Evolutionary conservation across 1,140 invertebrate species (phyloP).

Genomic region (Parasteatoda tepidariorum): DNA sequence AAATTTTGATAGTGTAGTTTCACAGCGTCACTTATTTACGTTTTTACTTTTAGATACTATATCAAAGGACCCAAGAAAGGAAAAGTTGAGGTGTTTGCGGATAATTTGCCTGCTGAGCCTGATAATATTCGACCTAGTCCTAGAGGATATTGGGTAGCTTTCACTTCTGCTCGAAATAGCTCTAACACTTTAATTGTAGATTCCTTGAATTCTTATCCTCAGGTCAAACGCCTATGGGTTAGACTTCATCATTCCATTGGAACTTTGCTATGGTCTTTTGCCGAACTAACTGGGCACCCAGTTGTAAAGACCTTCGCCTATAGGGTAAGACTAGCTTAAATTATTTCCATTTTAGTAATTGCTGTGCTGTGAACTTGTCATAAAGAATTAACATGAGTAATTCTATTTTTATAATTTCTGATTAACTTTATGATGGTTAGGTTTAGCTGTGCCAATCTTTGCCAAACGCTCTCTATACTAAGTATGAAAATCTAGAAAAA

Average conservation of each 20-base stretch:
- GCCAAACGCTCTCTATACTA: too few relatives aligned
- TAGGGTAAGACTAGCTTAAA: constrained; percentile 69
- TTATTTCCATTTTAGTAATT: constrained; percentile 35
- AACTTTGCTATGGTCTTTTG: constrained; percentile 51
- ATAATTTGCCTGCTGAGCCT: constrained; percentile 78
- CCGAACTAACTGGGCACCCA: constrained; percentile 19
- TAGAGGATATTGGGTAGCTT: constrained; percentile 75
- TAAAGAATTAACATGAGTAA: too few relatives aligned
- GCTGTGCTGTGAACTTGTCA: too few relatives aligned
- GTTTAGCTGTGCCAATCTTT: too few relatives aligned
- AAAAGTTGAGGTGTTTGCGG: constrained; percentile 52
- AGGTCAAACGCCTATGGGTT: constrained; percentile 66
- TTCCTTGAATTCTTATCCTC: constrained; percentile 65
- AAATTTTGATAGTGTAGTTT: too few relatives aligned
- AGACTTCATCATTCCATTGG: constrained; percentile 63
- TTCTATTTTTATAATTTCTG: too few relatives aligned
- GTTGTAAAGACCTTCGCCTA: constrained; percentile 64
- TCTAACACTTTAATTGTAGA: constrained; percentile 65
- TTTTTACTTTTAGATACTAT: constrained; percentile 39
- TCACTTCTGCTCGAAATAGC: constrained; percentile 70
- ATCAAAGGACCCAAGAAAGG: constrained; percentile 23
- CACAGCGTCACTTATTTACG: too few relatives aligned
- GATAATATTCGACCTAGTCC: constrained; percentile 81
- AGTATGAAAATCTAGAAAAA: too few relatives aligned
- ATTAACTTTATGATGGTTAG: too few relatives aligned